Evolutionary conservation across 2,113 vertebrate species (phyloP), one percentile per base, ranked within the genome.

Genomic region (Scomber colias): DNA sequence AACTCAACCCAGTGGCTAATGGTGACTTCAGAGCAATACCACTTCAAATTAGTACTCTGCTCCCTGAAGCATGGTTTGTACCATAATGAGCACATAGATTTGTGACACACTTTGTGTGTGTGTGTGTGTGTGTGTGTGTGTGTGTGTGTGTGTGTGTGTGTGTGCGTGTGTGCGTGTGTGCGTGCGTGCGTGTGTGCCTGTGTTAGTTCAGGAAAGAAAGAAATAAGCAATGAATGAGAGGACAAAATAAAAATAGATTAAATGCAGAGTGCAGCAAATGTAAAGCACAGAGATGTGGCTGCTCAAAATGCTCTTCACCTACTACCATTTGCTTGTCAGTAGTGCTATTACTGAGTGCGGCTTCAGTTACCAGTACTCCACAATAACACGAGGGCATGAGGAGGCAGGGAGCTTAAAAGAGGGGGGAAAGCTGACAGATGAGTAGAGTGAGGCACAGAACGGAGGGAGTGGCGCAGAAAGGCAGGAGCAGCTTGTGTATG

Each of bases 401-500:
- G 86, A 91, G 84, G 76, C 79, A 87, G 78, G 45, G 75, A 86
- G 75, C 65, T 60, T 31, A 71, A 69, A 80, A 76, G 75, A 86
- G 48, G 62, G 85, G 62, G 71, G 77, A 79, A 78, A 72, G 77
- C 82, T 89, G 91, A 92, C 79, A 86, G 88, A 89, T 83, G 69
- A 90, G 86, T 68, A 27, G 73, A 92, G 83, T 81, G 77, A 85
- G 77, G 75, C 77, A 84, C 64, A 86, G 82, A 83, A 40, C 51
- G 65, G 85, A 90, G 90, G 92, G 91, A 91, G 90, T 90, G 91
- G 92, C 79, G 63, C 81, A 87, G 77, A 80, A 78, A 88, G 75
- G 82, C 79, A 82, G 85, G 82, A 93, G 83, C 90, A 82, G 90
- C 88, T 84, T 44, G 70, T 50, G 68, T 57, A 51, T 69, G 27